These are phyloP conservation scores for Epinotia bilunana DNA, from an alignment of 2,888 invertebrate species.

Conservation along the genomic window DNA sequence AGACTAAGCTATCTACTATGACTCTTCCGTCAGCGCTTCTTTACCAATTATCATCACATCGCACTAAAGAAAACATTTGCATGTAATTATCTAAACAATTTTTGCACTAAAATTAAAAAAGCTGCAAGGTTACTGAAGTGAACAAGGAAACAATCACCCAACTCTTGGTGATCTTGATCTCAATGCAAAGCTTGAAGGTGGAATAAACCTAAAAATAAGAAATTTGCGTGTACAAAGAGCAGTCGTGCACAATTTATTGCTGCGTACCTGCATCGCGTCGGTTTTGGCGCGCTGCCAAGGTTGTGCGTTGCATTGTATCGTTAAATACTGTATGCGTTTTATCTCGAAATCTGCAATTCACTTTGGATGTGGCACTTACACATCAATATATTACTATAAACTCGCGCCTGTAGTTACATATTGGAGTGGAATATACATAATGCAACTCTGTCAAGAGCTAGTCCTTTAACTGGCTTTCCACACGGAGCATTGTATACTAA, in stretches of 20 bases:
- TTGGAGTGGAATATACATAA: not conserved
- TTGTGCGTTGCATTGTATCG: conserved; percentile 68
- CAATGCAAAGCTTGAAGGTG: conserved; percentile 42
- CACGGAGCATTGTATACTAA: not conserved
- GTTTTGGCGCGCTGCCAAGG: conserved; percentile 70
- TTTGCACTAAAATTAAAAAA: not conserved
- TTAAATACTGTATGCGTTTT: conserved; percentile 53
- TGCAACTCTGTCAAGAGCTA: not conserved
- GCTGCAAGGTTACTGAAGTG: conserved; percentile 22
- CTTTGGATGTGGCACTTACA: conserved; percentile 13
- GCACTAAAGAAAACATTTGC: not conserved
- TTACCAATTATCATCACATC: no score
- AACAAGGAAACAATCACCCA: conserved; percentile 33
- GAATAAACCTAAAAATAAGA: conserved; percentile 46
- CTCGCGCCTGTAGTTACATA: conserved; percentile 2
- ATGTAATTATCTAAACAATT: conserved; percentile 7
- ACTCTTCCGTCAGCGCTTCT: not conserved
- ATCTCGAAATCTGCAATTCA: conserved; percentile 36
- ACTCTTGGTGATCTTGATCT: conserved; percentile 41
- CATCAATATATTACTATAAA: conserved; percentile 11
- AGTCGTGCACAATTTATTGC: conserved; percentile 47
- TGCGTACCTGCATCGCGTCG: conserved; percentile 59
- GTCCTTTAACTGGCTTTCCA: not conserved
- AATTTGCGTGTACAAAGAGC: conserved; percentile 48
- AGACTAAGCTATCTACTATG: not conserved